These are phyloP conservation scores for Rhingia rostrata DNA, from an alignment of 2,888 invertebrate genomes.

Conservation along the genomic window DNA sequence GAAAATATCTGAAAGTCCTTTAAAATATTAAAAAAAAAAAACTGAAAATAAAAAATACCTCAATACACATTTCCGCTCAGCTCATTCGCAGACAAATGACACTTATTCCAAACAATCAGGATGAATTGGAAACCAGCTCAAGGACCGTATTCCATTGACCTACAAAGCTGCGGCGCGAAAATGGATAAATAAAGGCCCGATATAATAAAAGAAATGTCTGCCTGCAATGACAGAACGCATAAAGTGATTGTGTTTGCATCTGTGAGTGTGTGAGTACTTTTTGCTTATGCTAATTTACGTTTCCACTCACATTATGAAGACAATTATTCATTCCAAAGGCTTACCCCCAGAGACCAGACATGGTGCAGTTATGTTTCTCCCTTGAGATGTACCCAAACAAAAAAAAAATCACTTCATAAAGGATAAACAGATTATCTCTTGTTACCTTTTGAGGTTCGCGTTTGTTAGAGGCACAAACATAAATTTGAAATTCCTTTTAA, in stretches of 20 bases:
- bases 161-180: slow-evolving; percentile 46
- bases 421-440: neutral
- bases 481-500: neutral
- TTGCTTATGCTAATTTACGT: slow-evolving; percentile 35
- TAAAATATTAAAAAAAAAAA: no score
- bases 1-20: no score
- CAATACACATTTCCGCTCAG: no score
- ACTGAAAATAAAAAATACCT: no score
- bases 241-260: slow-evolving; percentile 12
- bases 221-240: slow-evolving; percentile 26
- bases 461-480: neutral
- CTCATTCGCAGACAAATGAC: slow-evolving; percentile 33
- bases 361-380: no score
- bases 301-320: slow-evolving; percentile 25
- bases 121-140: slow-evolving; percentile 61
- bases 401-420: no score
- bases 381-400: no score
- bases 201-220: slow-evolving; percentile 25
- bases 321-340: slow-evolving; percentile 9
- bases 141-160: slow-evolving; percentile 54
- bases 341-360: slow-evolving; percentile 1
- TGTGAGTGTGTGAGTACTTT: neutral
- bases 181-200: slow-evolving; percentile 19
- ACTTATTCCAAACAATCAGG: slow-evolving; percentile 48
- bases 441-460: neutral